Evolutionary conservation across 2,113 vertebrate genomes (phyloP).

Genomic region (Ramphastos sulfuratus): DNA sequence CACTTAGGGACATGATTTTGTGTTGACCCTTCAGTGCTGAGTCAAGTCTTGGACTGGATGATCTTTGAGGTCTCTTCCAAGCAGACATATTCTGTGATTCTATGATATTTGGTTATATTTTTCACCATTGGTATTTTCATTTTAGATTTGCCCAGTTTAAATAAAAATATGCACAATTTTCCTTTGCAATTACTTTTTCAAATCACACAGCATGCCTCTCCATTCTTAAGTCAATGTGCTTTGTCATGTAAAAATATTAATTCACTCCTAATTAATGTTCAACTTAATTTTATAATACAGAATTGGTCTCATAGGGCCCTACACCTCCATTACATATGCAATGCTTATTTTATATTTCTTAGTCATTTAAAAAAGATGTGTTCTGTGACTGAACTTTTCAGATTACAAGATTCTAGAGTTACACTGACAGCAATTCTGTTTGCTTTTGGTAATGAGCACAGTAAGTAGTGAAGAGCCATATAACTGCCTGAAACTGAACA

Average conservation of each 20-base stretch:
- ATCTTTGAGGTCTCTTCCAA: no score
- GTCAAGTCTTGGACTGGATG: no score
- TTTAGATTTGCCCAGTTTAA: slow-evolving; percentile 59
- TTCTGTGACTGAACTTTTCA: slow-evolving; percentile 14
- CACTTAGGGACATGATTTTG: no score
- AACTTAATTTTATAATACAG: slow-evolving; percentile 57
- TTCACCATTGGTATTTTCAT: slow-evolving; percentile 68
- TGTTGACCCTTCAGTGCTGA: no score
- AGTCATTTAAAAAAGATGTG: not conserved
- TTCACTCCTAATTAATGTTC: slow-evolving; percentile 63
- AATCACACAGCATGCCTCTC: slow-evolving; percentile 45
- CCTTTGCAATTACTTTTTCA: slow-evolving; percentile 60
- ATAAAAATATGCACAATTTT: slow-evolving; percentile 59
- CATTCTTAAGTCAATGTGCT: slow-evolving; percentile 60
- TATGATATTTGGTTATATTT: slow-evolving; percentile 17
- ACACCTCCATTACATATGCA: slow-evolving; percentile 15
- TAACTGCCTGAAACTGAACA: not conserved
- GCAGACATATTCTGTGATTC: no score
- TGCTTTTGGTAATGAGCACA: not conserved
- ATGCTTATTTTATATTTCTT: slow-evolving; percentile 25
- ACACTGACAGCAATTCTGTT: not conserved
- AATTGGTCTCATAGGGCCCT: slow-evolving; percentile 61
- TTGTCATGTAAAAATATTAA: slow-evolving; percentile 58
- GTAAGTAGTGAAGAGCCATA: not conserved
- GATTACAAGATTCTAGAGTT: not conserved